Evolutionary conservation across 2,797 vertebrate genomes (phyloP).

Genomic region (Pseudochirops corinnae): DNA sequence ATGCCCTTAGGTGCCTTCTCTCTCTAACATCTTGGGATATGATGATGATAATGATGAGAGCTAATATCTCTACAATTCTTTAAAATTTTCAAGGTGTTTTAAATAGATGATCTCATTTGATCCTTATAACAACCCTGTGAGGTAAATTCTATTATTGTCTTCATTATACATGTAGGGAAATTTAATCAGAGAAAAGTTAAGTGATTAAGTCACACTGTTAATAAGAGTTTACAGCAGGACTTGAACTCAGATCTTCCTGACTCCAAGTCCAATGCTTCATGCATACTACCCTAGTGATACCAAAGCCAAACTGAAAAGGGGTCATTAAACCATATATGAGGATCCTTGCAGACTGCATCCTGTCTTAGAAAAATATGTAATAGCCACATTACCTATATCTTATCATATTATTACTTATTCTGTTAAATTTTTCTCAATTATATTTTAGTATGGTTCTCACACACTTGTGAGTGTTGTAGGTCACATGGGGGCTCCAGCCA

Average conservation of each 20-base stretch:
- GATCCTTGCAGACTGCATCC: not conserved
- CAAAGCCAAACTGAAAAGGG: not conserved
- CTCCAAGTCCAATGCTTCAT: not conserved
- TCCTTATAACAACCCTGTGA: not conserved
- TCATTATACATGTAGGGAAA: not conserved
- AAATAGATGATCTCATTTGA: not conserved
- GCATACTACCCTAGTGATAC: not conserved
- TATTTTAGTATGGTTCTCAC: not conserved
- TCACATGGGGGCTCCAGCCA: not conserved
- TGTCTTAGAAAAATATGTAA: not conserved
- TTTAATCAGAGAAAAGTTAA: not conserved
- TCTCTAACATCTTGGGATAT: not conserved
- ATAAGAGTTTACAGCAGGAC: not conserved
- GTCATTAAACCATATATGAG: not conserved
- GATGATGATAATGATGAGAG: not conserved
- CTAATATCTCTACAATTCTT: not conserved
- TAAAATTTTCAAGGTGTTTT: not conserved
- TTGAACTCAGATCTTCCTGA: not conserved
- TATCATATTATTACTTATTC: not conserved
- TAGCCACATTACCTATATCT: not conserved
- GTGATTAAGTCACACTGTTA: not conserved
- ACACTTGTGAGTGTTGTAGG: not conserved
- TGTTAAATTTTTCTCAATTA: not conserved
- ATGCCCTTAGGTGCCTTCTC: not conserved
- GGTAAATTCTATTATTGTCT: too few species aligned